A percentile compares a stretch with the other conserved stretches of the same genome.
These are phyloP conservation scores for Nudaria mundana DNA, from an alignment of 2,888 invertebrate genomes.

Conservation along the genomic window DNA sequence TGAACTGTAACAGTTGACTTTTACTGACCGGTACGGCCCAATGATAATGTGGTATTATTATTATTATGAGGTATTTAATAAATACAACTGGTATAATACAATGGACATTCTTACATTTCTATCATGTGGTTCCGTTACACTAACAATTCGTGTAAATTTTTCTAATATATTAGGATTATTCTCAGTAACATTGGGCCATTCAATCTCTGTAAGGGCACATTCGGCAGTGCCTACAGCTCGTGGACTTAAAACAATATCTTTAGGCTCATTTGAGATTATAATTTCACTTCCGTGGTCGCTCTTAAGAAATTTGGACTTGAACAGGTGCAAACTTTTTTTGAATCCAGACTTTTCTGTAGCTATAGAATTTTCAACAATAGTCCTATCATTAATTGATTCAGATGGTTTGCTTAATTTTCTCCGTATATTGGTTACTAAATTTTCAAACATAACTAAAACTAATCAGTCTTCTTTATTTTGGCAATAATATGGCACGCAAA, in stretches of 20 bases:
- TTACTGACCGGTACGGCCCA: no score
- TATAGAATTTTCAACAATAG: constrained; percentile 40
- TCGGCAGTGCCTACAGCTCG: constrained; percentile 74
- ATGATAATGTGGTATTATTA: no score
- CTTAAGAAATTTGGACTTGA: constrained; percentile 60
- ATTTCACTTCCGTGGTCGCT: constrained; percentile 38
- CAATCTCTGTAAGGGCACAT: constrained; percentile 71
- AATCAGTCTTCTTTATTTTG: constrained; percentile 71
- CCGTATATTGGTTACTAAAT: constrained; percentile 65
- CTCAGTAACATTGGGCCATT: constrained; percentile 79
- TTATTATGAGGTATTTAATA: no score
- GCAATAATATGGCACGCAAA: constrained; percentile 63
- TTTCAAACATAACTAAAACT: constrained; percentile 71
- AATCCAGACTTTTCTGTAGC: constrained; percentile 55
- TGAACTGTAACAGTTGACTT: no score
- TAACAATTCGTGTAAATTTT: constrained; percentile 72
- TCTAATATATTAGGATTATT: constrained; percentile 71
- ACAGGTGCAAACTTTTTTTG: constrained; percentile 56
- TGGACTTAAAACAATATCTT: constrained; percentile 75
- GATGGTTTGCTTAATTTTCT: constrained; percentile 65
- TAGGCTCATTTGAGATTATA: constrained; percentile 45
- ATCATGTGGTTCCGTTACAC: constrained; percentile 46
- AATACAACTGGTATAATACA: not conserved
- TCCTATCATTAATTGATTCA: constrained; percentile 44
- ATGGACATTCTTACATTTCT: constrained; percentile 44